Evolutionary conservation across 2,888 invertebrate species (phyloP).

Genomic region (Drosophila lutescens): DNA sequence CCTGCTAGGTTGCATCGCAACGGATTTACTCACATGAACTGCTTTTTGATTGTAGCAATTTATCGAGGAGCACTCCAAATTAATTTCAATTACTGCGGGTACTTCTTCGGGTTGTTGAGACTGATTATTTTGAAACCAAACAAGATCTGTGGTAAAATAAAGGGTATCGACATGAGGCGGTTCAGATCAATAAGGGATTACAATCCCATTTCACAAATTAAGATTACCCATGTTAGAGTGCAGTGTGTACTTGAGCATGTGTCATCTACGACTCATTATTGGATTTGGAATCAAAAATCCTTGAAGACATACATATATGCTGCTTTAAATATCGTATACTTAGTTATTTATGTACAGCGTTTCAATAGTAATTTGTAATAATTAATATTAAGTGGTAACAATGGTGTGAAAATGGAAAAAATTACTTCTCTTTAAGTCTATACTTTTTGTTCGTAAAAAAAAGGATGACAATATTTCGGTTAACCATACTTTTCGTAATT

Average conservation of each 20-base stretch:
- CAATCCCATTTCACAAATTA: conserved; percentile 20
- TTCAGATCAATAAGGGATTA: conserved; percentile 15
- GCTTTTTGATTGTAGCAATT: conserved; percentile 8
- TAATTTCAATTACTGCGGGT: conserved; percentile 36
- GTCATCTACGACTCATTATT: not conserved
- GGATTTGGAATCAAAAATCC: not conserved
- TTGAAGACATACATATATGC: not conserved
- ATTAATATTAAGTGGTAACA: too few relatives aligned
- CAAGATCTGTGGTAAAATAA: conserved; percentile 18
- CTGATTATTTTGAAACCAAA: conserved; percentile 28
- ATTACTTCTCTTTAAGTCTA: too few relatives aligned
- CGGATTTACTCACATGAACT: conserved; percentile 10
- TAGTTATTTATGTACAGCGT: too few relatives aligned
- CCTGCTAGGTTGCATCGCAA: conserved; percentile 18
- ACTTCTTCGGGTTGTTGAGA: conserved; percentile 10
- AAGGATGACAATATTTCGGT: too few relatives aligned
- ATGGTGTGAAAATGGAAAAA: too few relatives aligned
- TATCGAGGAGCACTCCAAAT: conserved; percentile 21
- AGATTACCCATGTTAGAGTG: not conserved
- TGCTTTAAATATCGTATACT: too few relatives aligned
- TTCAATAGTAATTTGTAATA: too few relatives aligned
- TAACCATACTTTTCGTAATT: too few relatives aligned
- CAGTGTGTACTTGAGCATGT: not conserved
- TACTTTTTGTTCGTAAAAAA: too few relatives aligned
- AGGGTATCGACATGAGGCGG: conserved; percentile 13